Base-by-base conservation (phyloP, 2,888 invertebrate genomes). In the Uropetala carovei region DNA sequence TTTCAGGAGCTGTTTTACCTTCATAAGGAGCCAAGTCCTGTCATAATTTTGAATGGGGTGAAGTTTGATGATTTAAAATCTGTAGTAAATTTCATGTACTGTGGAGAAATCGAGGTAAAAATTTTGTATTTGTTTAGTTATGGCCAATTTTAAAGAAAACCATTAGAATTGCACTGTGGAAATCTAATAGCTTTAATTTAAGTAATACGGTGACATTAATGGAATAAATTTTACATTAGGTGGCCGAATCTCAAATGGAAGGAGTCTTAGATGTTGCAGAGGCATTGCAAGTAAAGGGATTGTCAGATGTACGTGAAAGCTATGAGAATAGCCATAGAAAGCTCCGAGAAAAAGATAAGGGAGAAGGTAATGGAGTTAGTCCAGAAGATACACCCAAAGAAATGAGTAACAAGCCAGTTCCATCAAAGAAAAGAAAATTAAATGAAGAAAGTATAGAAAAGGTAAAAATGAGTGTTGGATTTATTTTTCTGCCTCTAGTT, bases 41-140 rank as follows among this genome's bases (percentile, higher is more conserved):
- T 95, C 27, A 95, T 96, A 57, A 95, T 96, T 84, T 94, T 96
- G 93, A 95, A 95, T 93, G 95, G 95, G 43, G 94, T 95, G 58
- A 94, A 94, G 93, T 95, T 95, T 92, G 94, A 94, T 13, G 95
- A 95, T 93, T 94, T 96, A 7, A 94, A 95, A 93, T 94, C 95
- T 92, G 95, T 96, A 64, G 94, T 96, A 56, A 95, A 95, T 92
- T 96, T 96, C 93, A 95, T 96, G 95, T 96, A 96, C 93, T 94
- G 94, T 93, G 96, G 96, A 27, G 95, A 96, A 94, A 95, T 96
- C n/a, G 95, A 95, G 94, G 95, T 94, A 92, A 92, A 43, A 43
- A 43, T 43, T 43, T 43, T 3, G 1, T 43, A 43, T 3, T 43
- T 43, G 1, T 82, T 82, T 30, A 82, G 83, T 82, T 82, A 82